These are phyloP conservation scores for Cydia fagiglandana DNA, from an alignment of 1,140 invertebrate species.

Conservation along the genomic window DNA sequence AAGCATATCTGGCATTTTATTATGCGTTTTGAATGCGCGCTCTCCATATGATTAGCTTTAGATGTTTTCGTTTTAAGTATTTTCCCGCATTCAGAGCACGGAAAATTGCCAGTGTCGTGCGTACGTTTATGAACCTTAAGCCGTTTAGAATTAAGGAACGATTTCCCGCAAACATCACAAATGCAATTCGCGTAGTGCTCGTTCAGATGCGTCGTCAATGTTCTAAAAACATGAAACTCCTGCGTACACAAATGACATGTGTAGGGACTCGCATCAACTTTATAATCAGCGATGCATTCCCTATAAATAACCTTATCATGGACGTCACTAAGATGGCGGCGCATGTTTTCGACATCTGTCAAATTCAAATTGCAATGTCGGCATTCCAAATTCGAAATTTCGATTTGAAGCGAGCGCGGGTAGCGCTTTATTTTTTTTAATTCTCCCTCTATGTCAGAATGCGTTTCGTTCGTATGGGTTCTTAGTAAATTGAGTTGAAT, in stretches of 20 bases:
- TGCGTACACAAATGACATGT: slow-evolving; percentile 61
- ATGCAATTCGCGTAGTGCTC: slow-evolving; percentile 71
- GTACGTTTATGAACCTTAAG: slow-evolving; percentile 66
- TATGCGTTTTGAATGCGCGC: slow-evolving; percentile 60
- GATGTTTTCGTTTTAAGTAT: slow-evolving; percentile 64
- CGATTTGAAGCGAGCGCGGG: slow-evolving; percentile 68
- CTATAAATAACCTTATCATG: slow-evolving; percentile 64
- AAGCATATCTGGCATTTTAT: slow-evolving; percentile 70
- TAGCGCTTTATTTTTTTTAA: slow-evolving; percentile 66
- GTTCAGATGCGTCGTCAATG: slow-evolving; percentile 65
- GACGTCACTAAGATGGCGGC: slow-evolving; percentile 52
- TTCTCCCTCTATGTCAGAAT: slow-evolving; percentile 55
- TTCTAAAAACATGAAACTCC: slow-evolving; percentile 68
- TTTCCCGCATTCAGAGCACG: slow-evolving; percentile 62
- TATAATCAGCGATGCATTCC: slow-evolving; percentile 69
- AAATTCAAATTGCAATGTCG: slow-evolving; percentile 55
- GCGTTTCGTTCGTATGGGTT: slow-evolving; percentile 47
- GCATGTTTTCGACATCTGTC: slow-evolving; percentile 58
- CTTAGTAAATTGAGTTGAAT: slow-evolving; percentile 59
- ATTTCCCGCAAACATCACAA: slow-evolving; percentile 70
- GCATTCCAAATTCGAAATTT: slow-evolving; percentile 68
- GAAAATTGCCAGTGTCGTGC: slow-evolving; percentile 61
- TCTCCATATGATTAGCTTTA: slow-evolving; percentile 66
- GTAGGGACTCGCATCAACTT: slow-evolving; percentile 60
- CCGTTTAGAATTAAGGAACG: slow-evolving; percentile 64